Evolutionary conservation across 2,113 vertebrate genomes (phyloP), one percentile per base, ranked within the genome.

Genomic region (Athene noctua): DNA sequence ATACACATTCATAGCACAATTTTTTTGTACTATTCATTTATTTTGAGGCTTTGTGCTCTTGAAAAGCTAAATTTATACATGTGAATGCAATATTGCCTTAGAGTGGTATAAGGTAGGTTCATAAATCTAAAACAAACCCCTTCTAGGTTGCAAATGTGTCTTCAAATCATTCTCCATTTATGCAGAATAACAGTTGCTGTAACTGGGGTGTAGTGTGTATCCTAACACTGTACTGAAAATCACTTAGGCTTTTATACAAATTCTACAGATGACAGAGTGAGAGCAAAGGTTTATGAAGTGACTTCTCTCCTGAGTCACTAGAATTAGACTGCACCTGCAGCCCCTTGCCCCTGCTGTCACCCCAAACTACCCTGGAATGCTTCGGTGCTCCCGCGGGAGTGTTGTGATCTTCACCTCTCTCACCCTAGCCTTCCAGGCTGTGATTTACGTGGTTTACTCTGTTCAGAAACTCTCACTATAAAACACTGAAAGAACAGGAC

Each of bases 221-320:
- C 77, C 66, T 72, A 44, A 72, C 40, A 15, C 73, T 27, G 55
- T 13, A 7, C 88, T 89, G 59, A 55, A 79, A 91, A 44, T 71
- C 61, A 18, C 51, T 58, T 36, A 7, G 36, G 52, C 74, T 61
- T 90, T 47, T 65, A 61, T 59, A 51, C 47, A 61, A 10, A 36
- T 57, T 65, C 52, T 49, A 26, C 15, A 86, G 91, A 71, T 84
- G 83, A 86, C 77, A 89, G 77, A 63, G 59, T 1, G 40, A 61
- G 87, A 91, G 77, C 83, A 88, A 68, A 90, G 83, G 94, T 96
- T 92, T 86, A 57, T 70, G 22, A 79, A 80, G 70, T 70, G 80
- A 29, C 86, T 77, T 62, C 42, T 92, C 88, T 94, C 65, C 77
- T 2, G 83, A 74, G 83, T 38, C 5, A 0, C 75, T 68, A 23